Percentiles rank a stretch among this genome's conserved stretches.
phyloP scores from a whole-genome alignment of 2,113 vertebrate genomes.

The Crocuta crocuta region DNA sequence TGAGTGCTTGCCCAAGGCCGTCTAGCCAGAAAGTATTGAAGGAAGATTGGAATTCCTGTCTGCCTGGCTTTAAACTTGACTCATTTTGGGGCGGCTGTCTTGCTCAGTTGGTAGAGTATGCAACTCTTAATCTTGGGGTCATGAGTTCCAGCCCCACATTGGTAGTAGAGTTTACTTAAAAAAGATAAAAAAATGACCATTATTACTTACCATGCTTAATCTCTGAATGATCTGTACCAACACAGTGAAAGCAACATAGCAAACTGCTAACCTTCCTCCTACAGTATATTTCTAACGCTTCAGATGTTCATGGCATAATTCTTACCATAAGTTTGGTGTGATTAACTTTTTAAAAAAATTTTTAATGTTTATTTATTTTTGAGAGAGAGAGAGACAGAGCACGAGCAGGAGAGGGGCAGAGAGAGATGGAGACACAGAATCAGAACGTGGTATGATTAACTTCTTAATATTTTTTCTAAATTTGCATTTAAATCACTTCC shows the following conservation, averaged over 20 bases:
- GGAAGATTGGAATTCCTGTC: not conserved
- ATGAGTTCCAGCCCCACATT: not conserved
- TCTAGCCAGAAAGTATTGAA: not conserved
- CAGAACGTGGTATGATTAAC: not conserved
- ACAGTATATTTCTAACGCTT: not conserved
- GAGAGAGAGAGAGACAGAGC: too few relatives aligned
- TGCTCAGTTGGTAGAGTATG: not conserved
- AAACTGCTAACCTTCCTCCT: not conserved
- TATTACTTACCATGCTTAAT: not conserved
- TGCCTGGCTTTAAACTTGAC: not conserved
- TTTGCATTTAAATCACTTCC: not conserved
- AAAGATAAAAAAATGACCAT: not conserved
- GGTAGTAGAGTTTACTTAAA: not conserved
- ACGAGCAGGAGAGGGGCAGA: too few relatives aligned
- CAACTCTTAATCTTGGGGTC: not conserved
- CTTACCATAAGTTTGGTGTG: not conserved
- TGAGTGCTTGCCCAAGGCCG: not conserved
- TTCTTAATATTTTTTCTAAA: slow-evolving; percentile 44
- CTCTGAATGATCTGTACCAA: not conserved
- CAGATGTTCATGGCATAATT: not conserved
- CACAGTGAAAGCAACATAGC: not conserved
- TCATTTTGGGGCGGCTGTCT: not conserved
- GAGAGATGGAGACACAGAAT: too few relatives aligned
- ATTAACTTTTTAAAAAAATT: not conserved
- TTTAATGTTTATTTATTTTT: too few relatives aligned